Base-by-base conservation (phyloP, 2,888 invertebrate genomes). In the Aethes cnicana region DNA sequence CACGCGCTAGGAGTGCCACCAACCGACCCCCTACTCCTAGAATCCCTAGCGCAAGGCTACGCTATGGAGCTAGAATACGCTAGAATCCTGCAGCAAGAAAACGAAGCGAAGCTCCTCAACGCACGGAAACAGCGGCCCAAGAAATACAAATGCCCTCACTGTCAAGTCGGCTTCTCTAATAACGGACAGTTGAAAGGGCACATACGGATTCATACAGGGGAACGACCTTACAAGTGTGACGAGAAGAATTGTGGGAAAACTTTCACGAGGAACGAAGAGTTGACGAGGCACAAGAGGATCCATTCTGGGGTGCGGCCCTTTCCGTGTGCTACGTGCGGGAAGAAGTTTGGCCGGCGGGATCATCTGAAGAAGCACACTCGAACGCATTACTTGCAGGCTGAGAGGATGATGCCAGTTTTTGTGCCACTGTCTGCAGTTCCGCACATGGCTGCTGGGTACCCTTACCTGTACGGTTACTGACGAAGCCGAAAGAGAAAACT, bases 311-410 rank as follows among this genome's bases (percentile, higher is more conserved):
- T 96, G 0, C 91, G 96, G 36, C 96, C 98, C 0, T 98, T 94
- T 75, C 93, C 95, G 0, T 98, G 98, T 73, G 88, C 92, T 0
- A 93, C 95, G 11, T 98, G 98, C 70, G 96, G 96, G 2, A 98
- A 98, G 84, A 92, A 95, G 56, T 98, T 98, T 74, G 98, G 98
- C 0, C 91, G 98, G 32, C 94, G 97, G 64, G 98, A 98, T 76
- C 98, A 98, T 75, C 90, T 98, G 52, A 97, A 97, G 83, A 98
- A 98, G 69, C 98, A 98, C 74, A 94, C 95, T 53, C 93, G 96
- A 68, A 98, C 97, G 0, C 98, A 98, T 70, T 90, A 83, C 63
- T 75, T 92, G 9, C 92, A 92, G 53, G 92, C 92, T 14, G 91
- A 92, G 56, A 89, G 91, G 53, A 87, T 92, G 87, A 90, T 91